Evolutionary conservation across 2,113 vertebrate species (phyloP).

Genomic region (Formicarius rufipectus): DNA sequence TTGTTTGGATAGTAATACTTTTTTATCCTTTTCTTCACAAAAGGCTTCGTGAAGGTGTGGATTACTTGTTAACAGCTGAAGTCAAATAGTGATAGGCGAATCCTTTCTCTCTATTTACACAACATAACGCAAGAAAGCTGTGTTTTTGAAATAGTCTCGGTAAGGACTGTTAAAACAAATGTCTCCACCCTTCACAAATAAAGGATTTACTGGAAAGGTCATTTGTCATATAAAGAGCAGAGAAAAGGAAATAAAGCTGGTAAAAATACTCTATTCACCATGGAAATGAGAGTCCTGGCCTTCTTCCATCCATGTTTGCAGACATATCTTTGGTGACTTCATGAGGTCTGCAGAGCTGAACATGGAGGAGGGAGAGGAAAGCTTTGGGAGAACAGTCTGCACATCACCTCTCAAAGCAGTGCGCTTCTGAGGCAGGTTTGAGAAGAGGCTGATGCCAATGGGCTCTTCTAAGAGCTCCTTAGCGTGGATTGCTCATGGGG

Average conservation of each 20-base stretch:
- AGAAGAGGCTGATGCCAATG: background rate
- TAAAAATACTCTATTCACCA: background rate
- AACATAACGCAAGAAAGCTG: background rate
- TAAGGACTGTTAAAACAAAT: slow-evolving; percentile 14
- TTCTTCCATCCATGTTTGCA: background rate
- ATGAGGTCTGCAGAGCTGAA: background rate
- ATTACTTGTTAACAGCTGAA: slow-evolving; percentile 51
- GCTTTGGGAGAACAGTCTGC: background rate
- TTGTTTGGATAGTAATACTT: slow-evolving; percentile 42
- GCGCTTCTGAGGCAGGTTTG: background rate
- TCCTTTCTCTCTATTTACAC: slow-evolving; percentile 15
- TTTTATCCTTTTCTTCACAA: slow-evolving; percentile 37
- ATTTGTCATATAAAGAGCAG: background rate
- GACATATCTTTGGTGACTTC: background rate
- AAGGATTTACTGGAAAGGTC: background rate
- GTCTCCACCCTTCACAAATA: slow-evolving; percentile 44
- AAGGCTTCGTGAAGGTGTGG: slow-evolving; percentile 39
- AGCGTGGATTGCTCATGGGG: background rate
- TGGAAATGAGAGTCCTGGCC: background rate
- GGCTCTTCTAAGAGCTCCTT: background rate
- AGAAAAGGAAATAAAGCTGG: background rate
- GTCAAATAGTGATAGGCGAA: background rate
- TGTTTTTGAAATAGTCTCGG: slow-evolving; percentile 4
- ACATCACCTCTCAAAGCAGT: background rate
- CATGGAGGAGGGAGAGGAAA: background rate